phyloP scores from a whole-genome alignment of 2,113 vertebrate genomes.

The Xenotilapia flavipinnis region DNA sequence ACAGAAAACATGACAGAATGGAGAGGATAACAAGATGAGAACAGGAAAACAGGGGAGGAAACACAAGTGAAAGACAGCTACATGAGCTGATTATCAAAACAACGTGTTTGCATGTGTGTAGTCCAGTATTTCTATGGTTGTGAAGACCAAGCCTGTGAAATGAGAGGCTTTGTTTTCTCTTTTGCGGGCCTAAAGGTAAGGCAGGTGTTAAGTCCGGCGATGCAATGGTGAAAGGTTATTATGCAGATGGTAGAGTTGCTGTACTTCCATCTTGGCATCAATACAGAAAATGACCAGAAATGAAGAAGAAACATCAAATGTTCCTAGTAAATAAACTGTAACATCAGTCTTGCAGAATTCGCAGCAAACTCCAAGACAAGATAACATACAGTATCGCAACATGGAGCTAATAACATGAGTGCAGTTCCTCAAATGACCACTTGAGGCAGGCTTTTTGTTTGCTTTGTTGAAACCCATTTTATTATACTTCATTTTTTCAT shows the following conservation, averaged over 20 bases:
- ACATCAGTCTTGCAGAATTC: background rate
- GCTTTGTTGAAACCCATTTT: background rate
- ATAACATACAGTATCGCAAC: background rate
- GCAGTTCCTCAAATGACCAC: background rate
- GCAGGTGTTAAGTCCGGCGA: background rate
- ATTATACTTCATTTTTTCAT: background rate
- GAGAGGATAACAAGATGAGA: background rate
- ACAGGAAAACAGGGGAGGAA: background rate
- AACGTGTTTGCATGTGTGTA: background rate
- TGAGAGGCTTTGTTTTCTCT: background rate
- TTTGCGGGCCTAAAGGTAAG: background rate
- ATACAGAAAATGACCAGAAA: background rate
- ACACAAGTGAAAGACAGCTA: background rate
- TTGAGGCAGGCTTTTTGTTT: background rate
- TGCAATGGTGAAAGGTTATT: background rate
- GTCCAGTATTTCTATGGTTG: background rate
- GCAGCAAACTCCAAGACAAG: background rate
- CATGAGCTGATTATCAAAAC: background rate
- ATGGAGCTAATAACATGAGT: accelerated
- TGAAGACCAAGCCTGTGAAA: background rate
- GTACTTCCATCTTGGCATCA: background rate
- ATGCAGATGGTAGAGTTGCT: background rate
- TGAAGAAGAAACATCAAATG: background rate
- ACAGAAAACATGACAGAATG: background rate
- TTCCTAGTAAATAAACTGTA: background rate